Evolutionary conservation across 2,113 vertebrate genomes (phyloP), one percentile per base, ranked within the genome.

Genomic region (Phycodurus eques): DNA sequence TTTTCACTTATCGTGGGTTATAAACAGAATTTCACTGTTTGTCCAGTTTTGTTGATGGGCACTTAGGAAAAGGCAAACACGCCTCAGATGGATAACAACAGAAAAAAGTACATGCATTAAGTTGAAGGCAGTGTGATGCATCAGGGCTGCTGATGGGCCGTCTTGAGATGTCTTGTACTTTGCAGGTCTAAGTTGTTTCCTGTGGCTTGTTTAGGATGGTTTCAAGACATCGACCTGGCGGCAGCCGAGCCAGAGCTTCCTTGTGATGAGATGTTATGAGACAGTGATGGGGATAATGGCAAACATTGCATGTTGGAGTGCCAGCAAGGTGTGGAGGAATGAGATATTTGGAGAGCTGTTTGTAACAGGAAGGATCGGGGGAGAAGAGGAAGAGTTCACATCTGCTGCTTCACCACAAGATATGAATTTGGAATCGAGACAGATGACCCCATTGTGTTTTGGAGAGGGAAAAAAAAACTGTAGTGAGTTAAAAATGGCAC

Each of bases 211-310:
- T 68, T 68, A 22, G 39, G 49, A 78, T 79, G 59, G 76, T 73
- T 51, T 66, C 64, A 31, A 66, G 64, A 66, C 75, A 80, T 71
- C 81, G 83, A 76, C 81, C 78, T 74, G 71, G 68, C 65, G 59
- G 68, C 71, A 76, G 77, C 77, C 80, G 3, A 47, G 44, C 71
- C 79, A 69, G 70, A 78, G 81, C 71, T 76, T 68, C 27, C 1
- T 69, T 67, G 72, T 69, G 85, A 90, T 79, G 54, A 80, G 73
- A 89, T 80, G 79, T 72, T 72, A 88, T 59, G 83, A 83, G 87
- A 86, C 85, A 66, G 77, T 69, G 72, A 72, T 53, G 75, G 71
- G 73, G 68, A 75, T 57, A 68, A 56, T 66, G 67, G 63, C 71
- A 71, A 81, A 74, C 72, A 64, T 22, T 73, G 59, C 31, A 61